Base-by-base conservation (phyloP, 2,888 invertebrate species). In the Endotricha flammealis region DNA sequence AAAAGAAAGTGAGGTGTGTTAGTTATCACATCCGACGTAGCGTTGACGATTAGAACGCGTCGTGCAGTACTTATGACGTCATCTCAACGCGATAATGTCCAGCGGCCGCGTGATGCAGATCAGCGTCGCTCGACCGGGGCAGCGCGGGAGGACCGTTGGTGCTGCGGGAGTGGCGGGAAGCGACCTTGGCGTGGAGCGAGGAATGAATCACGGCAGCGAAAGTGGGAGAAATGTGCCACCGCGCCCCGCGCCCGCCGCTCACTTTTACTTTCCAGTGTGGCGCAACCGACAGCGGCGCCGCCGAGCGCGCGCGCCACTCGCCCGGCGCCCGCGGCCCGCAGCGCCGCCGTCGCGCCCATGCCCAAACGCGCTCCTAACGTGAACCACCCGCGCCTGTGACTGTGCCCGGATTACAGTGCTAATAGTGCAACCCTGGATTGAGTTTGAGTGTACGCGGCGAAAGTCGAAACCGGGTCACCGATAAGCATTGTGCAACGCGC, bases 241-340 rank as follows among this genome's bases (percentile, higher is more conserved):
- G 73, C 78, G 74, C 76, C 76, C 77, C 75, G 78, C 79, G 71
- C 79, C 73, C 79, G 72, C 79, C 76, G 66, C 75, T 82, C 75
- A 86, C 83, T 83, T 86, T 86, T 85, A 86, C 85, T 87, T 85
- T 85, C 83, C 68, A 77, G 72, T 75, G 79, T 83, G 85, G 79
- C 85, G 85, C 83, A 86, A 83, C 77, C 74, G 76, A 69, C 66
- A 64, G 72, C 74, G 75, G 72, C 76, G 69, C 71, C 75, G 78
- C 67, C 58, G 57, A 62, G 62, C 62, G 71, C 69, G 72, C 71
- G 72, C 76, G 82, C 77, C 86, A 83, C 83, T 83, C 82, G 82
- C 75, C 75, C 83, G 83, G 82, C 83, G 83, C 81, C 77, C 82
- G 82, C 83, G 82, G 82, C 82, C 81, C 82, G 77, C 78, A 77